Percentiles rank a stretch among this genome's conserved stretches.
These are phyloP conservation scores for Pelobates fuscus DNA, from an alignment of 2,113 vertebrate genomes.

Conservation along the genomic window DNA sequence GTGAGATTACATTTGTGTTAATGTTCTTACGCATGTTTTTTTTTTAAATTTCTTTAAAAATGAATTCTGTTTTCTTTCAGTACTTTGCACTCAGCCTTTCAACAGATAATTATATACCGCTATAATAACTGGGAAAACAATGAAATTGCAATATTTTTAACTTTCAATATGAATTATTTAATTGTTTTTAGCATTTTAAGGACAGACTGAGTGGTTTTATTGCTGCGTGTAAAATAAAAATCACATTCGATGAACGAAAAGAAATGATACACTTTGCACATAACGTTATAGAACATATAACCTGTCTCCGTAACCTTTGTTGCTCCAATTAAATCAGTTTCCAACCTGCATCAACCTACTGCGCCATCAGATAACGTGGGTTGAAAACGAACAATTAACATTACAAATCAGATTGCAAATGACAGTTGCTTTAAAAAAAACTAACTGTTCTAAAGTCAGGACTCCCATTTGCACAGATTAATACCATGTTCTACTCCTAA, in stretches of 20 bases:
- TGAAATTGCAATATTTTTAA: constrained; percentile 4
- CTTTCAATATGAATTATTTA: not conserved
- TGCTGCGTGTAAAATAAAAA: not conserved
- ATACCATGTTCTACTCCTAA: not conserved
- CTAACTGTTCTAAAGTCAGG: no score
- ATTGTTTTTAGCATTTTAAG: not conserved
- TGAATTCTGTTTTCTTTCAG: not conserved
- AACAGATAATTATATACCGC: constrained; percentile 4
- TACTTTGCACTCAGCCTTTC: constrained; percentile 15
- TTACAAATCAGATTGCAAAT: no score
- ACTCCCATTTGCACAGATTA: no score
- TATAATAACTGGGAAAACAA: not conserved
- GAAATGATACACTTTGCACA: not conserved
- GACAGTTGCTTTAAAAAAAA: not conserved
- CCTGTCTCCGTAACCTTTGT: no score
- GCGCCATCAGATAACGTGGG: no score
- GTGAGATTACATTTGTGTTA: no score
- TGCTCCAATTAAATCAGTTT: no score
- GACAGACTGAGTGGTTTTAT: not conserved
- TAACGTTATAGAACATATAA: not conserved
- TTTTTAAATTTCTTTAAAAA: no score
- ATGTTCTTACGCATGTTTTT: no score
- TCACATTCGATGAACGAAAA: not conserved
- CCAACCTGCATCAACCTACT: no score
- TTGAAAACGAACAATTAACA: no score